Conservation (phyloP, 1,140 invertebrate genomes). For the Papilio polyxenes region DNA sequence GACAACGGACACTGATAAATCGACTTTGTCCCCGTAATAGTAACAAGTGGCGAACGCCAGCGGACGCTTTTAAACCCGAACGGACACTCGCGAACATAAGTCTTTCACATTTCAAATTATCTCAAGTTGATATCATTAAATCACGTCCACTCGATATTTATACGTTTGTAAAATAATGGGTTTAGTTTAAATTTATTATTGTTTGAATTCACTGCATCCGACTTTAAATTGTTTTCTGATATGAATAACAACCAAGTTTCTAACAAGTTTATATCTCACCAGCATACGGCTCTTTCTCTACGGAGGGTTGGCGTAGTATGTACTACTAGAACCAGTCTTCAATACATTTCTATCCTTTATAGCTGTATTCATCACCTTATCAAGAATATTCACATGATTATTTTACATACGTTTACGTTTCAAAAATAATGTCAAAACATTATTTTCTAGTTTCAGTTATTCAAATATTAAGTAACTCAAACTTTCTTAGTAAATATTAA, state of each 20-base stretch:
- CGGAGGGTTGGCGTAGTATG: too few species aligned
- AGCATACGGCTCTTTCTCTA: too few species aligned
- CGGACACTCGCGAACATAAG: slow-evolving; percentile 33
- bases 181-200: slow-evolving; percentile 25
- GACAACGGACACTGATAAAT: slow-evolving; percentile 43
- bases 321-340: too few species aligned
- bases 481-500: slow-evolving; percentile 15
- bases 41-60: slow-evolving; percentile 44
- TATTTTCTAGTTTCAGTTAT: neutral
- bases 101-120: slow-evolving; percentile 38
- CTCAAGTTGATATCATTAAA: slow-evolving; percentile 23
- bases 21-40: slow-evolving; percentile 43
- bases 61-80: slow-evolving; percentile 38
- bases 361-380: too few species aligned
- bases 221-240: neutral
- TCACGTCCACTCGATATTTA: slow-evolving; percentile 18
- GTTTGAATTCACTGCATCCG: neutral
- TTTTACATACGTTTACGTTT: too few species aligned
- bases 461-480: neutral
- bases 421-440: neutral
- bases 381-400: too few species aligned
- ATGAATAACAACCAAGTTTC: neutral
- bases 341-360: too few species aligned
- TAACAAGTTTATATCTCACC: neutral
- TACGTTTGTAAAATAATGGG: slow-evolving; percentile 12